phyloP scores from a whole-genome alignment of 1,140 invertebrate species.

The Apis mellifera region Amel_HAv3.1 CM009940.2:7351501-7352000 shows the following conservation, averaged over 20 bases:
- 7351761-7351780: neutral
- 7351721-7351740: neutral
- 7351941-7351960: neutral
- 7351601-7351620: no score
- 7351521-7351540: no score
- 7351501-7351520: no score
- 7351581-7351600: no score
- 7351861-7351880: neutral
- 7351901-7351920: slow-evolving; percentile 2
- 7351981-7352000: neutral
- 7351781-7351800: neutral
- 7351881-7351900: neutral
- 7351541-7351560: no score
- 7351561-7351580: no score
- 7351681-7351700: neutral
- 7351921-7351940: neutral
- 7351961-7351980: no score
- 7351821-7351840: neutral
- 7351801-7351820: neutral
- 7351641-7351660: no score
- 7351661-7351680: neutral
- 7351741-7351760: neutral
- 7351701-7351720: neutral
- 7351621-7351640: no score
- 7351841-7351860: neutral